Evolutionary conservation across 2,113 vertebrate species (phyloP).

Genomic region (Parus major): DNA sequence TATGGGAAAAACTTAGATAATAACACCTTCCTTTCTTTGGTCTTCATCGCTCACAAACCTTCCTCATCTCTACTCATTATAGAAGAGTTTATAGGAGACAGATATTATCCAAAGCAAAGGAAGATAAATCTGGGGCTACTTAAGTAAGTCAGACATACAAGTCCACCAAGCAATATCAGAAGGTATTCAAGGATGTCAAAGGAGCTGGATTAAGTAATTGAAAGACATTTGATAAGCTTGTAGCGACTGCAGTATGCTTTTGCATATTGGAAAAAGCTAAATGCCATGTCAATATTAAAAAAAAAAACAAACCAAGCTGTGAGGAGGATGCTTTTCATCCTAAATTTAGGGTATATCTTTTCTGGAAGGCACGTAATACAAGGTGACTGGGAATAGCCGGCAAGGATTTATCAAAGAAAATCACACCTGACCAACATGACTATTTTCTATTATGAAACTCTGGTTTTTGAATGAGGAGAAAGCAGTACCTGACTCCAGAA

Average conservation of each 20-base stretch:
- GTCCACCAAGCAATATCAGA: neutral
- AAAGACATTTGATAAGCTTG: neutral
- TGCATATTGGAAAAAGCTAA: neutral
- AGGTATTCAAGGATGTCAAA: neutral
- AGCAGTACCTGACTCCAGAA: neutral
- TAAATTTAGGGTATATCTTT: neutral
- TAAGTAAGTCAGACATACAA: neutral
- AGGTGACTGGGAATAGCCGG: neutral
- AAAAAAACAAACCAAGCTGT: neutral
- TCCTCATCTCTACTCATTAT: neutral
- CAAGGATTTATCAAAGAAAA: neutral
- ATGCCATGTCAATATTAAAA: neutral
- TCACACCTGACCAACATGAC: neutral
- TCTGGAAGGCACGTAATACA: neutral
- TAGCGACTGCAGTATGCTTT: neutral
- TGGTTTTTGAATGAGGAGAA: neutral
- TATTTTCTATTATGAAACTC: neutral
- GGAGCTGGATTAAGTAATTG: neutral
- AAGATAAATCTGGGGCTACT: neutral
- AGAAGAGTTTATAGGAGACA: neutral
- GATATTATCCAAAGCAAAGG: neutral
- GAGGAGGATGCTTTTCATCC: neutral
- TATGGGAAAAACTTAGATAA: neutral
- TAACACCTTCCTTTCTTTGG: neutral
- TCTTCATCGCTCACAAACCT: neutral